Base-by-base conservation (phyloP, 2,888 invertebrate genomes). In the Tetropium fuscum region DNA sequence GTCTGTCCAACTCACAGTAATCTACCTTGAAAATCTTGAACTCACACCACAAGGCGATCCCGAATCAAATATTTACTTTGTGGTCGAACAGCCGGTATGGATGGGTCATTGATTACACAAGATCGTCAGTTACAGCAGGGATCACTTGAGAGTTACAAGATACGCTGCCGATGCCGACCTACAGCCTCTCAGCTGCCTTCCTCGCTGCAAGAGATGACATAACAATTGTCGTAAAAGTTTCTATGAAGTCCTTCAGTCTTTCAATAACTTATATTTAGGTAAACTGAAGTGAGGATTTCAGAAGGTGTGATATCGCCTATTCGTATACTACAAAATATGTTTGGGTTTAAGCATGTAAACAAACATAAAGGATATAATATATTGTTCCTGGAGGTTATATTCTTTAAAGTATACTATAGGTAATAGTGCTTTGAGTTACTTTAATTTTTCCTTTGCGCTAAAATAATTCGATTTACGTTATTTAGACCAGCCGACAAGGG, bases 111-210 rank as follows among this genome's bases (percentile, higher is more conserved):
- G 68, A 60, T 68, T 63, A 61, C 64, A 64, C 45, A 66, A 60
- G 63, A 60, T 63, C 63, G 63, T 55, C 66, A 61, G 62, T 56
- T 54, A 59, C 53, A 55, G 61, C 38, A 58, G 49, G 60, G 61
- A 68, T 58, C 68, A 64, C 66, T 68, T 51, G 60, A 68, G 51
- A 66, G 55, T 66, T 62, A 64, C 68, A 61, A 59, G 68, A 59
- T 58, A 45, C 57, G 44, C 56, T 55, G 48, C 58, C 65, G 47
- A 43, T 40, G 48, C 53, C 58, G 47, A 58, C 47, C 57, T 64
- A 41, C 55, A 41, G 53, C 30, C 58, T 59, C 58, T 57, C 64
- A 68, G 61, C 68, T 68, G 68, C 57, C 54, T 41, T 18, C 20
- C 38, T 60, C 48, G 32, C 44, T 27, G 55, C 16, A 41, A 32